A percentile compares a stretch with the other conserved stretches of the same genome.
phyloP scores from a whole-genome alignment of 2,113 vertebrate genomes.

The Sphaerodactylus townsendi region DNA sequence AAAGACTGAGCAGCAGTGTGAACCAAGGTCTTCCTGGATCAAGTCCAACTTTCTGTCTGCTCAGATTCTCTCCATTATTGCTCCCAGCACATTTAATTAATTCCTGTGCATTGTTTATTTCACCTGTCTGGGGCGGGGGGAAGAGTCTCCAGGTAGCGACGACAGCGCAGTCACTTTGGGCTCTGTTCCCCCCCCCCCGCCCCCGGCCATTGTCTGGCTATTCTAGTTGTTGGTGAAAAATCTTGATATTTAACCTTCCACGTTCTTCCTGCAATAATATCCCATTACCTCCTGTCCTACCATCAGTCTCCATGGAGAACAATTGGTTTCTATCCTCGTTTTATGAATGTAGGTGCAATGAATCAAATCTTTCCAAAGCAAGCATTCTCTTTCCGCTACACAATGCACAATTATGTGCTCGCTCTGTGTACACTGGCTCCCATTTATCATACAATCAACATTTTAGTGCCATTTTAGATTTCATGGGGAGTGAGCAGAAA shows the following conservation, averaged over 20 bases:
- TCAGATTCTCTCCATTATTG: not conserved
- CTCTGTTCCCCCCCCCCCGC: not conserved
- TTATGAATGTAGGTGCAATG: conserved; percentile 26
- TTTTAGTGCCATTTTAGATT: conserved; percentile 39
- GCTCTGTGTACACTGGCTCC: conserved; percentile 18
- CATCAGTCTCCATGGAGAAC: conserved; percentile 33
- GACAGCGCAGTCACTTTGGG: not conserved
- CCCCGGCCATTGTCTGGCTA: not conserved
- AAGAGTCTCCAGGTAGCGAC: not conserved
- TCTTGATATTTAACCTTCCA: conserved; percentile 17
- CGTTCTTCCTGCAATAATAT: conserved; percentile 25
- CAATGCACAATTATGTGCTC: conserved; percentile 31
- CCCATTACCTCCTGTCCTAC: conserved; percentile 10
- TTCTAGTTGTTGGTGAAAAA: conserved; percentile 15
- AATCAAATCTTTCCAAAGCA: conserved; percentile 27
- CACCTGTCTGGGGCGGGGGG: not conserved
- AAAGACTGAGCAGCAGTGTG: too few relatives aligned
- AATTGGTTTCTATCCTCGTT: conserved; percentile 26
- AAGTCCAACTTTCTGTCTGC: not conserved
- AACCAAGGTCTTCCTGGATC: too few relatives aligned
- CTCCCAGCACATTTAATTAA: not conserved
- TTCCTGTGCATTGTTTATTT: not conserved
- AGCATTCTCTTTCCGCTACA: conserved; percentile 21
- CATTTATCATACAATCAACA: conserved; percentile 33
- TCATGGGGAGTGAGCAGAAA: conserved; percentile 32